Percentiles rank a stretch among this genome's conserved stretches.
These are phyloP conservation scores for Gobio occitaniae DNA, from an alignment of 2,797 vertebrate species.

Conservation along the genomic window DNA sequence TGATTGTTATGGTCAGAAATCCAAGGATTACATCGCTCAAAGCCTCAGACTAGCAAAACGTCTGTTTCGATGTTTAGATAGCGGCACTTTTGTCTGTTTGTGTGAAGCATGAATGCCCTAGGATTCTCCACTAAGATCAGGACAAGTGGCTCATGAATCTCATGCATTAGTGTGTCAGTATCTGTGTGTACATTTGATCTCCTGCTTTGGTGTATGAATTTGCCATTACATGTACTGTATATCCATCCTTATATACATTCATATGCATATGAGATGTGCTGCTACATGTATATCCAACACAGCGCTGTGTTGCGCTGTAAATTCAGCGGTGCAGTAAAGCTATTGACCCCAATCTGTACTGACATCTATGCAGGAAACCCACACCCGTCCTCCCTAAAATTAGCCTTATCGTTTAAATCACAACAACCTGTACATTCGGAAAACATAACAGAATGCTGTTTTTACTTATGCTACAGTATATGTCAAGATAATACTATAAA, in stretches of 20 bases:
- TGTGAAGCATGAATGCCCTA: slow-evolving; percentile 9
- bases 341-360: slow-evolving; percentile 1
- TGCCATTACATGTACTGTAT: background rate
- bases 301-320: background rate
- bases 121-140: slow-evolving; percentile 1
- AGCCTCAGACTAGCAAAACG: slow-evolving; percentile 28
- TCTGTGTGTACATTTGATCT: slow-evolving; percentile 14
- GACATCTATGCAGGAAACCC: slow-evolving; percentile 62
- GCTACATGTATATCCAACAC: background rate
- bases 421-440: slow-evolving; percentile 64
- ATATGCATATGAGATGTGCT: background rate
- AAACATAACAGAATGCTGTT: slow-evolving; percentile 59
- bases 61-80: slow-evolving; percentile 12
- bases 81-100: slow-evolving; percentile 5
- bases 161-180: slow-evolving; percentile 32
- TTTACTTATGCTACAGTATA: too few relatives aligned
- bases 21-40: slow-evolving; percentile 43
- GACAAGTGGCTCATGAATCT: slow-evolving; percentile 13
- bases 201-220: background rate
- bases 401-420: slow-evolving; percentile 74
- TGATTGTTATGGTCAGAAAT: slow-evolving; percentile 28
- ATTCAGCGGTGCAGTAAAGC: background rate
- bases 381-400: slow-evolving; percentile 62
- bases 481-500: too few relatives aligned
- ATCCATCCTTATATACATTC: background rate